Conservation (phyloP, 2,888 invertebrate genomes). For the Camptogramma bilineatum region DNA sequence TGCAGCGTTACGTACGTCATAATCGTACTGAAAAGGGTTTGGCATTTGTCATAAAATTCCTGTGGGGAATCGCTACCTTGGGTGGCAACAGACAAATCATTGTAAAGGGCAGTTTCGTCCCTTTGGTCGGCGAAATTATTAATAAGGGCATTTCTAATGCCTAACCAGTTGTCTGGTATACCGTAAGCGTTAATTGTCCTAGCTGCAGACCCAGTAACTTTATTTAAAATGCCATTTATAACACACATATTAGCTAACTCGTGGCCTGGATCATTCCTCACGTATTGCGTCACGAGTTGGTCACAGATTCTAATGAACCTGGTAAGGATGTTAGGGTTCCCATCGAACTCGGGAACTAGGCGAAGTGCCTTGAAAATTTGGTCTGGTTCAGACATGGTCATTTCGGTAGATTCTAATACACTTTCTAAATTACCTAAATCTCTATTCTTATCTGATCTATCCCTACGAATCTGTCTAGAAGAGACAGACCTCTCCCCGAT, state of each 20-base stretch:
- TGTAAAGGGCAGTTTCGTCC: constrained; percentile 43
- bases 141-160: constrained; percentile 39
- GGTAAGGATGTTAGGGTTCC: constrained; percentile 39
- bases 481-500: background rate
- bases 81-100: constrained; percentile 44
- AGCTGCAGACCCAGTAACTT: constrained; percentile 43
- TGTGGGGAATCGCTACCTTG: constrained; percentile 41
- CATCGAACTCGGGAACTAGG: constrained; percentile 35
- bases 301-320: constrained; percentile 48
- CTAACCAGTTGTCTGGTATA: constrained; percentile 42
- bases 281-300: constrained; percentile 24
- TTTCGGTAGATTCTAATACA: too few species aligned
- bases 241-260: constrained; percentile 30
- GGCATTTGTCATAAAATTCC: constrained; percentile 46
- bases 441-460: background rate
- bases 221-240: constrained; percentile 41
- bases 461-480: background rate
- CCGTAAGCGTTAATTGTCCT: constrained; percentile 45
- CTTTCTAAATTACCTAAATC: too few species aligned
- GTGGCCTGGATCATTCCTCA: constrained; percentile 5
- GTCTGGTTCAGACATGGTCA: background rate
- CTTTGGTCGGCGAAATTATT: constrained; percentile 47
- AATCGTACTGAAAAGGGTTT: constrained; percentile 44
- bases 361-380: constrained; percentile 3
- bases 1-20: constrained; percentile 43